Evolutionary conservation across 1,140 invertebrate genomes (phyloP).

Genomic region (Colletes gigas): DNA sequence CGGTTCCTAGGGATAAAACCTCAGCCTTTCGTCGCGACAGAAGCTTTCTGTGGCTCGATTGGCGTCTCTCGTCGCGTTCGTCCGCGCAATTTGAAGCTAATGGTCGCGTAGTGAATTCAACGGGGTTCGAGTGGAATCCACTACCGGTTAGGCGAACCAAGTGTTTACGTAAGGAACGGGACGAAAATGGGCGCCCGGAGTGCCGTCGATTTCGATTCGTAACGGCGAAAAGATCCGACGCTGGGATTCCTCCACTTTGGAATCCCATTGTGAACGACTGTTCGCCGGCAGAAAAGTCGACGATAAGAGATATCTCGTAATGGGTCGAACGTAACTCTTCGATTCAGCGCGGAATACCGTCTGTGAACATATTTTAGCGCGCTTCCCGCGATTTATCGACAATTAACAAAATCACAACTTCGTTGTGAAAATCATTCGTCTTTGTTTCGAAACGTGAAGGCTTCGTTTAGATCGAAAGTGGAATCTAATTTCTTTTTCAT

Average conservation of each 20-base stretch:
- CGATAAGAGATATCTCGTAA: conserved; percentile 19
- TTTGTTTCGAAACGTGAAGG: no score
- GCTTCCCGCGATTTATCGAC: not conserved
- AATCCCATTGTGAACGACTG: conserved; percentile 2
- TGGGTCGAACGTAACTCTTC: conserved; percentile 10
- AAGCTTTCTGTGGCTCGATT: conserved; percentile 54
- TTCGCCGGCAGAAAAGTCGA: not conserved
- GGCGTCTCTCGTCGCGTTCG: conserved; percentile 39
- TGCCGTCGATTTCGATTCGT: conserved; percentile 2
- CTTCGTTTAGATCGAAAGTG: no score
- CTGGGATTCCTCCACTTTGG: not conserved
- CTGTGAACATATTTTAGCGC: conserved; percentile 9
- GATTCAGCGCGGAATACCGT: not conserved
- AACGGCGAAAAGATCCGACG: not conserved
- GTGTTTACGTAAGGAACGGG: not conserved
- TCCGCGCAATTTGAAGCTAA: conserved; percentile 55
- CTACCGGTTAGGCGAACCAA: not conserved
- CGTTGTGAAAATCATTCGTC: no score
- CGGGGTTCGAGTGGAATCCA: not conserved
- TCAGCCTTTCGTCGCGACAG: conserved; percentile 42
- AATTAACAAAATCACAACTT: no score
- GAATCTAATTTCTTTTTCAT: no score
- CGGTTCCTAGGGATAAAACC: conserved; percentile 36
- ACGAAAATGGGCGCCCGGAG: not conserved
- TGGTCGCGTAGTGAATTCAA: conserved; percentile 17